Evolutionary conservation across 2,888 invertebrate genomes (phyloP).

Genomic region (Agrotis segetum): DNA sequence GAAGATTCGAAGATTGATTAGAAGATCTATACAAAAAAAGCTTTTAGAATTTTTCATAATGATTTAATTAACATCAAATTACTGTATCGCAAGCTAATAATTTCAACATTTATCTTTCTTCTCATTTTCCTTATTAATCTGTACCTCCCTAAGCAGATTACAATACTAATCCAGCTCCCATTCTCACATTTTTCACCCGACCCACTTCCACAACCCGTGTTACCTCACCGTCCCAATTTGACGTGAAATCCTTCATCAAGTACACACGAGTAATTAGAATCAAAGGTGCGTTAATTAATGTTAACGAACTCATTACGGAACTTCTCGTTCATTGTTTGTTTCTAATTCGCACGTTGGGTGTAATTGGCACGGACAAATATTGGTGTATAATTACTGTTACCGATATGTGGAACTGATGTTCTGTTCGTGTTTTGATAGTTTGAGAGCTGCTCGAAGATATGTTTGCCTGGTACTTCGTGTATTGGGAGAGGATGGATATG

Average conservation of each 20-base stretch:
- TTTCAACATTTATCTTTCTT: no score
- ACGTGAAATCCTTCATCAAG: conserved; percentile 59
- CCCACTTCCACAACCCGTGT: conserved; percentile 27
- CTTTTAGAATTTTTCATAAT: no score
- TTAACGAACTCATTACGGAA: conserved; percentile 75
- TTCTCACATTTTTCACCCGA: conserved; percentile 14
- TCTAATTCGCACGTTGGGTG: conserved; percentile 53
- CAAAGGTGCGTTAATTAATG: conserved; percentile 76
- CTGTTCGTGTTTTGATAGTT: conserved; percentile 59
- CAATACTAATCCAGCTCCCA: background rate
- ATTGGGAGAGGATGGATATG: background rate
- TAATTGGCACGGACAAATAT: conserved; percentile 65
- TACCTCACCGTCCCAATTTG: conserved; percentile 52
- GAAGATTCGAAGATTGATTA: no score
- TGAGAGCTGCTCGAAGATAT: conserved; percentile 38
- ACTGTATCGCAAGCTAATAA: no score
- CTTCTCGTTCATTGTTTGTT: conserved; percentile 61
- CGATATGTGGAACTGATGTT: conserved; percentile 55
- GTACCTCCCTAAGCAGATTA: background rate
- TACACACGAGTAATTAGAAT: conserved; percentile 67
- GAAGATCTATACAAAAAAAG: no score
- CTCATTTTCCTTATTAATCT: no score
- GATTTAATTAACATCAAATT: no score
- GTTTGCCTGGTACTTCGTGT: conserved; percentile 57
- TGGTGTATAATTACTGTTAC: conserved; percentile 60